These are phyloP conservation scores for Scarus forsteni DNA, from an alignment of 2,797 vertebrate genomes.

Conservation along the genomic window DNA sequence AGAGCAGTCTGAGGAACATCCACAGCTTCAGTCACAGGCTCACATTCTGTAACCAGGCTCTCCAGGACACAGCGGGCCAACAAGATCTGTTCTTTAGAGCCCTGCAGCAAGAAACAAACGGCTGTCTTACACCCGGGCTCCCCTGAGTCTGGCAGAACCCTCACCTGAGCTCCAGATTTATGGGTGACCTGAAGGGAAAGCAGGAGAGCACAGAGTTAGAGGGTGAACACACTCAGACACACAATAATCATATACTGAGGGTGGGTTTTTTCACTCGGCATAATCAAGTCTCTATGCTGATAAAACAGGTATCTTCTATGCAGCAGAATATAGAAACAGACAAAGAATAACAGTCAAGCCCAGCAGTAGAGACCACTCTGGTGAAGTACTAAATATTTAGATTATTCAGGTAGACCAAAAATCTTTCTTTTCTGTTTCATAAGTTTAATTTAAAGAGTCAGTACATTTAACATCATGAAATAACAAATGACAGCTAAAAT, in stretches of 20 bases:
- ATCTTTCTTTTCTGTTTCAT: no score
- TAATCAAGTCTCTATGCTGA: neutral
- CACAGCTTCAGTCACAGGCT: conserved; percentile 81
- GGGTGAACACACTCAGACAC: no score
- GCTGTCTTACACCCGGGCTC: conserved; percentile 56
- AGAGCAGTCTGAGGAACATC: conserved; percentile 87
- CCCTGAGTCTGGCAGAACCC: conserved; percentile 59
- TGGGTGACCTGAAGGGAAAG: conserved; percentile 82
- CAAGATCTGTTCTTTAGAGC: conserved; percentile 88
- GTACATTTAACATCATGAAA: no score
- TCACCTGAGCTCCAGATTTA: conserved; percentile 86
- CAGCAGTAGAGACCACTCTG: no score
- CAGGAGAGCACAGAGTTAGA: neutral
- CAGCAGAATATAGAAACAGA: neutral
- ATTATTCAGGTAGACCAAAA: no score
- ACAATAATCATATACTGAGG: neutral
- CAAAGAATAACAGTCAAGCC: neutral
- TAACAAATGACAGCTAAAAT: no score
- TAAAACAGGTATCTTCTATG: neutral
- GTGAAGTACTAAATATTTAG: no score
- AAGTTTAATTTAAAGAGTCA: no score
- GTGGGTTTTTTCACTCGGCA: no score
- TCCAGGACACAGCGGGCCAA: conserved; percentile 86
- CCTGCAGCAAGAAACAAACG: conserved; percentile 86
- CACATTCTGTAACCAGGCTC: conserved; percentile 83